Conservation (phyloP, 2,113 vertebrate species). For the Neolamprologus kungweensis region DNA sequence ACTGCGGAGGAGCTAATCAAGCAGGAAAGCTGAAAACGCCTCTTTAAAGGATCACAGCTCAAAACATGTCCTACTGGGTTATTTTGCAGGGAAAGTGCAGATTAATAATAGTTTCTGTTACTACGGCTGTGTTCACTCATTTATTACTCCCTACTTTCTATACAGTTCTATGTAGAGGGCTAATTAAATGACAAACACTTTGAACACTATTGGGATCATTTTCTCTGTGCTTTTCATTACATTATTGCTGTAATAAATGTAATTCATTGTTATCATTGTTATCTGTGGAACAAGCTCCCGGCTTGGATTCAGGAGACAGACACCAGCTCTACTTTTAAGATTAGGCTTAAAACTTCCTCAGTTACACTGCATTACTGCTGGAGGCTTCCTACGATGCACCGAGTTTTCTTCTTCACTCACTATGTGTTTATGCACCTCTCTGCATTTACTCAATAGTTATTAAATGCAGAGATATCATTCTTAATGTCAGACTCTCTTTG, state of each 20-base stretch:
- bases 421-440: too few relatives aligned
- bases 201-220: background rate
- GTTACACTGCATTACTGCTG: background rate
- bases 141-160: background rate
- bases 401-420: too few relatives aligned
- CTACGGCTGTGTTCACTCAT: background rate
- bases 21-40: background rate
- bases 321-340: background rate
- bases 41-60: background rate
- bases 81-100: background rate
- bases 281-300: background rate
- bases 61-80: background rate
- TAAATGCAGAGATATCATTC: too few relatives aligned
- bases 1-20: background rate
- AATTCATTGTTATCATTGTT: background rate
- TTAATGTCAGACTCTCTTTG: too few relatives aligned
- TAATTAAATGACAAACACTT: background rate
- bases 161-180: background rate
- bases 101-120: background rate
- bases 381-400: fast-evolving
- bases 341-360: background rate
- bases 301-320: background rate
- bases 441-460: too few relatives aligned
- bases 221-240: background rate
- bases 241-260: background rate